Conservation (phyloP, 2,888 invertebrate species). For the Lochmaea crataegi region DNA sequence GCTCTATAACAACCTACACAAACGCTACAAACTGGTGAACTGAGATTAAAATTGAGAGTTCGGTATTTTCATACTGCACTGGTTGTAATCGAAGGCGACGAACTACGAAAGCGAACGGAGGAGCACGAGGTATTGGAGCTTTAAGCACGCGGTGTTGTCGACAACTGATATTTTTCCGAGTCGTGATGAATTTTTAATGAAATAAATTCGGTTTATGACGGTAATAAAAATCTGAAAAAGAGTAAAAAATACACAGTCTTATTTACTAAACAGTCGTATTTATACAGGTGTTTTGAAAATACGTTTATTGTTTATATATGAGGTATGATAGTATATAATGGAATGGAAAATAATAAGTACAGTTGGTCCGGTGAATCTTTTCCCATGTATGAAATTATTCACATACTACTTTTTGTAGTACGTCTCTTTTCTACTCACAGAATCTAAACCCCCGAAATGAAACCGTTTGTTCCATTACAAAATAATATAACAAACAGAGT, state of each 20-base stretch:
- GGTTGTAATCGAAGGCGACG: constrained; percentile 43
- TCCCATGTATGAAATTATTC: too few relatives aligned
- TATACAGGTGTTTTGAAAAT: not conserved
- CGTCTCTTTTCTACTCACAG: too few relatives aligned
- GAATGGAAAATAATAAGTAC: too few relatives aligned
- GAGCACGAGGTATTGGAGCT: constrained; percentile 25
- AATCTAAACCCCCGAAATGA: too few relatives aligned
- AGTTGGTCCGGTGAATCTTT: too few relatives aligned
- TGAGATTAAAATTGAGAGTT: constrained; percentile 50
- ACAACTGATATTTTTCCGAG: not conserved
- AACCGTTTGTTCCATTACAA: too few relatives aligned
- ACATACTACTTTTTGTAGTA: too few relatives aligned
- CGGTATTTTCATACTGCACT: constrained; percentile 47
- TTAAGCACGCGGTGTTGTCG: constrained; percentile 14
- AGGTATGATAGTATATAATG: not conserved
- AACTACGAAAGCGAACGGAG: constrained; percentile 30
- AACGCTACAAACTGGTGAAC: constrained; percentile 49
- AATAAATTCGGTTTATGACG: not conserved
- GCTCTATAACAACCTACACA: not conserved
- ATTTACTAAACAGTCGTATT: not conserved
- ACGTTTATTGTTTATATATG: not conserved
- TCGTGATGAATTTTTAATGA: not conserved
- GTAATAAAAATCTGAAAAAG: not conserved
- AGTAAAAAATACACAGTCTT: not conserved
- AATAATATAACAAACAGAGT: too few relatives aligned